phyloP scores from a whole-genome alignment of 2,797 vertebrate genomes.

The Synaphobranchus kaupii region DNA sequence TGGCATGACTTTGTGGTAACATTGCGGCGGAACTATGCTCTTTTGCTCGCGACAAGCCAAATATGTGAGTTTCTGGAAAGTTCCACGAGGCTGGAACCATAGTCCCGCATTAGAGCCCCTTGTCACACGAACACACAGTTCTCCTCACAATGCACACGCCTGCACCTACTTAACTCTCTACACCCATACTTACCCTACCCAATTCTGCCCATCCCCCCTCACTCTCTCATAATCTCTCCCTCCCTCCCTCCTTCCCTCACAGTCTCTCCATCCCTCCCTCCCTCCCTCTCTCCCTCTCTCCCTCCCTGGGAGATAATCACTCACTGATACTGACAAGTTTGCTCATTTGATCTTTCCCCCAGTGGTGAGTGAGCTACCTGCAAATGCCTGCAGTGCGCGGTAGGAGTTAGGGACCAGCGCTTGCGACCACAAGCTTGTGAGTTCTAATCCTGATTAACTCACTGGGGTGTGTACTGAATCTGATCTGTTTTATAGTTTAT shows the following conservation, averaged over 20 bases:
- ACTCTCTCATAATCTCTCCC: neutral
- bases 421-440: neutral
- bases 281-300: neutral
- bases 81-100: neutral
- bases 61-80: neutral
- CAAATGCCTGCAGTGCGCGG: neutral
- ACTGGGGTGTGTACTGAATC: neutral
- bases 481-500: neutral
- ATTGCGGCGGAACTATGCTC: neutral
- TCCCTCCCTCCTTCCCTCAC: neutral
- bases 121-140: neutral
- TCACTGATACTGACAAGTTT: conserved; percentile 14
- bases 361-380: neutral
- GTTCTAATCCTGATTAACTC: neutral
- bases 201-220: neutral
- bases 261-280: neutral
- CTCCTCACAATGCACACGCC: neutral
- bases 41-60: neutral
- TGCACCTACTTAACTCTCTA: neutral
- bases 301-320: conserved; percentile 16
- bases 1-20: neutral
- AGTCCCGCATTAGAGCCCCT: neutral
- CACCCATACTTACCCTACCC: neutral
- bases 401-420: neutral
- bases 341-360: neutral